Percentiles rank a stretch among this genome's conserved stretches.
Conservation (phyloP, 2,113 vertebrate species). For the Microcebus ravelobensis region DNA sequence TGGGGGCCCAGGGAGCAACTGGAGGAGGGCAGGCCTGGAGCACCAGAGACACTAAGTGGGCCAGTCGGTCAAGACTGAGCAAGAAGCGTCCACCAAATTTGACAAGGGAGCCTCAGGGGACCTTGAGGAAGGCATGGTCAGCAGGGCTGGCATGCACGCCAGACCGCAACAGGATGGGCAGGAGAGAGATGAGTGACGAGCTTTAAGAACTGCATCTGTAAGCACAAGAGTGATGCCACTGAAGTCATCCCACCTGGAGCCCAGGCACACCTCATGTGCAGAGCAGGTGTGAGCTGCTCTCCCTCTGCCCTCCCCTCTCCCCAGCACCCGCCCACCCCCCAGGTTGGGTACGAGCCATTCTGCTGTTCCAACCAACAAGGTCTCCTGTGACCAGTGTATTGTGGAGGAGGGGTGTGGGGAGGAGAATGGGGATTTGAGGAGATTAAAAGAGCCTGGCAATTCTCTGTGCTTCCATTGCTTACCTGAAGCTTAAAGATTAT, state of each 20-base stretch:
- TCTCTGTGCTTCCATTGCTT: neutral
- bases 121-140: neutral
- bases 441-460: neutral
- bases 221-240: rapidly evolving
- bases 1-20: neutral
- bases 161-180: neutral
- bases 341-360: neutral
- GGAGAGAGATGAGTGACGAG: neutral
- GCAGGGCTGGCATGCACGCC: too few species aligned
- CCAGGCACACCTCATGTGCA: neutral
- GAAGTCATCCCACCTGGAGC: neutral
- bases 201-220: neutral
- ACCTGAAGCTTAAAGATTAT: neutral
- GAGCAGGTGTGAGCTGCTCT: neutral
- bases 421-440: neutral
- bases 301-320: neutral
- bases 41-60: neutral
- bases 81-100: neutral
- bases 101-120: neutral
- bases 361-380: neutral
- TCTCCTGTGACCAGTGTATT: neutral
- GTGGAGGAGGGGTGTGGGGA: neutral
- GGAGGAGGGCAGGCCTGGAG: neutral
- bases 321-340: neutral
- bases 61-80: neutral